Conservation (phyloP, 2,888 invertebrate species). For the Aromia moschata region DNA sequence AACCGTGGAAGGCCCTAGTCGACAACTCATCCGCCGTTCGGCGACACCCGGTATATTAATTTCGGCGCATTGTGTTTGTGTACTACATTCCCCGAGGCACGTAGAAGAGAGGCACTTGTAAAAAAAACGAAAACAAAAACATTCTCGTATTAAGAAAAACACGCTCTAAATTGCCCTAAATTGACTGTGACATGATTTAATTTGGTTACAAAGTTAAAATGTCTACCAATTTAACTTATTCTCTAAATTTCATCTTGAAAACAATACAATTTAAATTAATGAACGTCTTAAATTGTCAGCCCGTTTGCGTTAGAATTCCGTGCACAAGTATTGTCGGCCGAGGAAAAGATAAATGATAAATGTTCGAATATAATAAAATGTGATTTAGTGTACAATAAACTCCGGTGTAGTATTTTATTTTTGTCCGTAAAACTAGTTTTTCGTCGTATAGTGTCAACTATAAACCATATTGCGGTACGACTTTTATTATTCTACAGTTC, state of each 20-base stretch:
- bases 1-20: too few relatives aligned
- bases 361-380: constrained; percentile 44
- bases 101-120: constrained; percentile 9
- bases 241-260: constrained; percentile 34
- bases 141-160: constrained; percentile 39
- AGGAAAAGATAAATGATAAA: constrained; percentile 36
- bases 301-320: constrained; percentile 27
- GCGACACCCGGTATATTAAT: too few relatives aligned
- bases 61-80: too few relatives aligned
- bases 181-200: constrained; percentile 61
- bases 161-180: constrained; percentile 57
- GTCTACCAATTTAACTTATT: constrained; percentile 37
- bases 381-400: constrained; percentile 44
- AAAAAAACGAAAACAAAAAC: constrained; percentile 35
- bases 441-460: constrained; percentile 33
- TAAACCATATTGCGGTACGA: constrained; percentile 42
- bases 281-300: constrained; percentile 4
- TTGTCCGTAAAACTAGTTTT: constrained; percentile 38
- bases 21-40: too few relatives aligned
- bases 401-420: constrained; percentile 38
- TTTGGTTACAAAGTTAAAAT: constrained; percentile 45
- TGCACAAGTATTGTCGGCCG: constrained; percentile 32
- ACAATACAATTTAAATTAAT: constrained; percentile 33
- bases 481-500: constrained; percentile 41
- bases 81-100: neutral